A percentile compares a stretch with the other conserved stretches of the same genome.
phyloP scores from a whole-genome alignment of 2,888 invertebrate species.

The Holacanthella duospinosa region DNA sequence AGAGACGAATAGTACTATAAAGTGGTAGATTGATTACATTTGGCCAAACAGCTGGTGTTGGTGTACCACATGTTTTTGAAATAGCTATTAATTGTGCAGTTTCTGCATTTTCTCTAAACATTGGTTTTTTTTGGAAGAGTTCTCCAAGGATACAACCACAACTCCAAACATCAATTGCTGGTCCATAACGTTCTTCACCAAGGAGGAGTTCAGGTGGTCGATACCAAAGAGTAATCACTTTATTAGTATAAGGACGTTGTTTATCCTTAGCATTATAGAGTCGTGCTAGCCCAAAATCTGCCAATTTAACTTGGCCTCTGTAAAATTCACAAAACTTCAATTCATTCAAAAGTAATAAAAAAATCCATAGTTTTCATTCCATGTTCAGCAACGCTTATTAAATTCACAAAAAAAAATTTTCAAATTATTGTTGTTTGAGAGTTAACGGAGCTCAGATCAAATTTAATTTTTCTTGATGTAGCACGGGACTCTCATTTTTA shows the following conservation, averaged over 20 bases:
- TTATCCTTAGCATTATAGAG: slow-evolving; percentile 91
- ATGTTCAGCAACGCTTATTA: too few species aligned
- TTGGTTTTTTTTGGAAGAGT: slow-evolving; percentile 85
- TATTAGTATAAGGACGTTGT: slow-evolving; percentile 93
- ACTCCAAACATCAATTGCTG: slow-evolving; percentile 98
- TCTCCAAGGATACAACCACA: slow-evolving; percentile 98
- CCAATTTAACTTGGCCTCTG: slow-evolving; percentile 97
- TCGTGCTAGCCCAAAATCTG: slow-evolving; percentile 94
- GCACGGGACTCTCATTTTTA: slow-evolving; percentile 31
- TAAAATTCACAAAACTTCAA: not conserved
- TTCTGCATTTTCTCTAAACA: slow-evolving; percentile 89
- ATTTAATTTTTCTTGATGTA: slow-evolving; percentile 13
- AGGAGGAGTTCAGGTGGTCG: slow-evolving; percentile 91
- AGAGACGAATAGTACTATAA: slow-evolving; percentile 83
- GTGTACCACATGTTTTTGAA: slow-evolving; percentile 87
- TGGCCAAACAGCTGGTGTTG: slow-evolving; percentile 94
- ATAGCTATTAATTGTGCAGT: slow-evolving; percentile 89
- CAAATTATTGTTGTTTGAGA: too few species aligned
- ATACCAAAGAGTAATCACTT: slow-evolving; percentile 98
- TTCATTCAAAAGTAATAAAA: too few species aligned
- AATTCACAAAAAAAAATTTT: too few species aligned
- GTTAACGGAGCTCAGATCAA: slow-evolving; percentile 29
- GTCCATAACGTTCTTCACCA: slow-evolving; percentile 94
- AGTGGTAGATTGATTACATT: slow-evolving; percentile 83
- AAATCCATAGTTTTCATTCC: too few species aligned